phyloP scores from a whole-genome alignment of 2,113 vertebrate genomes.

The Pavo muticus region DNA sequence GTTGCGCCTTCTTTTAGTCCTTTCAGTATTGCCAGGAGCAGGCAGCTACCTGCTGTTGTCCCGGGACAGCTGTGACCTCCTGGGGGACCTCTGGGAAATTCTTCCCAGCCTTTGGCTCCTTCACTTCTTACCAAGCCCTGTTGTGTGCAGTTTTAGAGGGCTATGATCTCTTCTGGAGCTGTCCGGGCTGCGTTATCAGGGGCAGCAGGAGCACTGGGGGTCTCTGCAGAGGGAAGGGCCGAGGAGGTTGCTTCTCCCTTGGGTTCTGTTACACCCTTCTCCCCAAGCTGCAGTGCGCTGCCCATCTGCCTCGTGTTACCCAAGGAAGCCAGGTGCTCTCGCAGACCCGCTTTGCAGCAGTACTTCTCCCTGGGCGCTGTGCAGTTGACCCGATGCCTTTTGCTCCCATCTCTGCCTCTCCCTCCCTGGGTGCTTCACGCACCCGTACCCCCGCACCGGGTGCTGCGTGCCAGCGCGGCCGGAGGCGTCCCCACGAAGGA shows the following conservation, averaged over 20 bases:
- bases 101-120: not conserved
- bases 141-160: not conserved
- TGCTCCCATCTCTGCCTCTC: not conserved
- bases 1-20: not conserved
- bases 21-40: not conserved
- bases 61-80: not conserved
- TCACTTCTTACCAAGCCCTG: not conserved
- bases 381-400: too few relatives aligned
- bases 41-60: not conserved
- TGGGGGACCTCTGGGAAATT: not conserved
- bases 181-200: not conserved
- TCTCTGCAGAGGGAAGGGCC: too few relatives aligned
- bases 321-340: not conserved
- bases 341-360: not conserved
- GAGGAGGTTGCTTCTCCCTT: not conserved
- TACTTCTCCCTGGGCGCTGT: not conserved
- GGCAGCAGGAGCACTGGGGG: not conserved
- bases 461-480: too few relatives aligned
- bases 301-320: fast-evolving
- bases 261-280: not conserved
- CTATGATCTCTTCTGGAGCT: not conserved
- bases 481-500: too few relatives aligned
- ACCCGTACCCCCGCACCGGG: too few relatives aligned
- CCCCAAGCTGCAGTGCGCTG: not conserved
- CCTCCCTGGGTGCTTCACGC: too few relatives aligned